Evolutionary conservation across 2,888 invertebrate species (phyloP), one percentile per base, ranked within the genome.

Genomic region (Eupithecia centaureata): DNA sequence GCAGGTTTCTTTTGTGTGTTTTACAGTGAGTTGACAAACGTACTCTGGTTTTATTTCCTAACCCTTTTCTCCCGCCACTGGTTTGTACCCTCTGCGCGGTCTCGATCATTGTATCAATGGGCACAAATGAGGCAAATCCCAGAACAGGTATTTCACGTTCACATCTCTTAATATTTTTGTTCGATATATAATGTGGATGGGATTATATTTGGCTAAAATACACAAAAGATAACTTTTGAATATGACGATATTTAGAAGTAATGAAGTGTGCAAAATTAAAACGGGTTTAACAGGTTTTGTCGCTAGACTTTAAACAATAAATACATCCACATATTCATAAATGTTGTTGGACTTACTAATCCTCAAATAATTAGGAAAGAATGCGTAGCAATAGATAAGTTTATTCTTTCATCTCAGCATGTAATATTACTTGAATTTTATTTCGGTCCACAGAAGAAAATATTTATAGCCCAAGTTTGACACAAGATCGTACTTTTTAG

Each of bases 121-220:
- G 13, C 60, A 54, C 67, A 63, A 61, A 63, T 28, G 68, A 70
- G 71, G 72, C 69, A 68, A 75, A 75, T 74, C 75, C 74, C 47
- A 5, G 56, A 76, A 76, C 77, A 67, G 63, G 77, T 71, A 70
- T 71, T 73, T 61, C 76, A 57, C 69, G 77, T 76, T 76, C 60
- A 60, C 38, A 15, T 22, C 42, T 67, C 57, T 13, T 25, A 60
- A 60, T 52, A 58, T 42, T 56, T 57, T 47, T 52, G 47, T 18
- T 18, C 27, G 27, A 13, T 52, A 28, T 32, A 47, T 65, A 60
- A 62, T 54, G 52, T 28, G 66, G 10, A 66, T 38, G 25, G 65
- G 72, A 75, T 73, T 76, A 75, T 76, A 73, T 73, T 74, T 73
- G 57, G 68, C 71, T 60, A 68, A 61, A 67, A 52, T 58, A 22